Evolutionary conservation across 2,113 vertebrate species (phyloP), one percentile per base, ranked within the genome.

Genomic region (Rhinolophus sinicus): DNA sequence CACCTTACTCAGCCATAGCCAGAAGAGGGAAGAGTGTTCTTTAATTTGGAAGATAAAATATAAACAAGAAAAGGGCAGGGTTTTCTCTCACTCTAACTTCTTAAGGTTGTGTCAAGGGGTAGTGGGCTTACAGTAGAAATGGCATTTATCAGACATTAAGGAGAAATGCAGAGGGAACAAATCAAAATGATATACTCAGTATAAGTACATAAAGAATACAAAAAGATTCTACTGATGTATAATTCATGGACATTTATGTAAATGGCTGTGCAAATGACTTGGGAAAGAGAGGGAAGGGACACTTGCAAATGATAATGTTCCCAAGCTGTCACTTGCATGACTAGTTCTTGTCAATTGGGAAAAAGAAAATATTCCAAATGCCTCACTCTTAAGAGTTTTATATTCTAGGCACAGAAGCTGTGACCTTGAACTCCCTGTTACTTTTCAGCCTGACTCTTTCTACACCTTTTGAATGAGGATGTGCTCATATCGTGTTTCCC

Each of bases 291-390:
- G 33, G 50, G 50, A 85, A 65, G 88, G 50, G 69, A 67, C 33
- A 40, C 38, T 94, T 65, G n/a, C 70, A 93, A 96, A 94, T 92
- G 84, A 84, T 58, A 77, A 85, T 67, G 40, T 75, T 95, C 76
- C 95, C 84, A 26, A 88, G 70, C 93, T 96, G 93, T 97, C 85
- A 84, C 93, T 90, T 93, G 76, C 85, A 81, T 95, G 96, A 97
- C 85, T 96, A 78, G 91, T 84, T 92, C 85, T 88, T 86, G 84
- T 95, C 96, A 84, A 35, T 1, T 75, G 75, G 90, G 80, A 82
- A 85, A 97, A 92, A 89, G 62, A 90, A 96, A 94, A 89, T 21
- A 86, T 24, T 82, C 65, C 67, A 62, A 80, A 86, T 21, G 69
- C 40, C 54, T 92, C 75, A 60, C 80, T 87, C 54, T 75, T 52